Percentiles rank a stretch among this genome's conserved stretches.
Evolutionary conservation across 2,888 invertebrate genomes (phyloP).

Genomic region (Stenoptilia bipunctidactyla): DNA sequence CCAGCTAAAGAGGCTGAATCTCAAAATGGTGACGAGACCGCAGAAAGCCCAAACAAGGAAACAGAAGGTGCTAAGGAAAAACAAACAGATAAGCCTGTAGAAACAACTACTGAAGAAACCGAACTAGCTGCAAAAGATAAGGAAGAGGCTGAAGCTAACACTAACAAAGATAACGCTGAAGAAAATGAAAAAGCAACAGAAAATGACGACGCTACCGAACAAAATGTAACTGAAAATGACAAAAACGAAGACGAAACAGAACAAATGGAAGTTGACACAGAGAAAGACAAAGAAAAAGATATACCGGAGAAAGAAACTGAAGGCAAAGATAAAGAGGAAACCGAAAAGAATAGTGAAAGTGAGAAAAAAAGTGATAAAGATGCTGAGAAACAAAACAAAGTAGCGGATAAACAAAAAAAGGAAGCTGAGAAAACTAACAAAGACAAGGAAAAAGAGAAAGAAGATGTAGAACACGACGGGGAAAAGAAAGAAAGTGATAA

Average conservation of each 20-base stretch:
- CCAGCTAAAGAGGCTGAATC: no score
- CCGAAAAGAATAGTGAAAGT: not conserved
- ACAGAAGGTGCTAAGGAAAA: slow-evolving; percentile 6
- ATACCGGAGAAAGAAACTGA: slow-evolving; percentile 1
- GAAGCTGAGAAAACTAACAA: slow-evolving; percentile 9
- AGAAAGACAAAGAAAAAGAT: slow-evolving; percentile 15
- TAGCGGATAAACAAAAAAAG: slow-evolving; percentile 10
- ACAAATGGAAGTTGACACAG: slow-evolving; percentile 6
- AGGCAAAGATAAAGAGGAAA: no score
- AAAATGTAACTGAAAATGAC: slow-evolving; percentile 1
- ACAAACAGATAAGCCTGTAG: slow-evolving; percentile 5
- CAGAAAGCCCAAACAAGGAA: slow-evolving; percentile 13
- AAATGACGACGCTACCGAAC: slow-evolving; percentile 4
- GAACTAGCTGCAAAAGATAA: slow-evolving; percentile 8
- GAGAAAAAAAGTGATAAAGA: slow-evolving; percentile 14
- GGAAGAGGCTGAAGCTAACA: slow-evolving; percentile 11
- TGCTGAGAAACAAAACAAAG: slow-evolving; percentile 12
- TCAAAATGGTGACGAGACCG: no score
- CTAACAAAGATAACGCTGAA: slow-evolving; percentile 11
- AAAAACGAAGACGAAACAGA: slow-evolving; percentile 9
- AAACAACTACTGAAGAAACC: slow-evolving; percentile 6
- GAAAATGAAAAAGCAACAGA: slow-evolving; percentile 14
- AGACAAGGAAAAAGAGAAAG: slow-evolving; percentile 10
- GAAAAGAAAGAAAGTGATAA: slow-evolving; percentile 11
- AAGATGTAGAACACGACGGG: slow-evolving; percentile 12